A percentile compares a stretch with the other conserved stretches of the same genome.
Conservation (phyloP, 2,888 invertebrate genomes). For the Plagodis dolabraria region DNA sequence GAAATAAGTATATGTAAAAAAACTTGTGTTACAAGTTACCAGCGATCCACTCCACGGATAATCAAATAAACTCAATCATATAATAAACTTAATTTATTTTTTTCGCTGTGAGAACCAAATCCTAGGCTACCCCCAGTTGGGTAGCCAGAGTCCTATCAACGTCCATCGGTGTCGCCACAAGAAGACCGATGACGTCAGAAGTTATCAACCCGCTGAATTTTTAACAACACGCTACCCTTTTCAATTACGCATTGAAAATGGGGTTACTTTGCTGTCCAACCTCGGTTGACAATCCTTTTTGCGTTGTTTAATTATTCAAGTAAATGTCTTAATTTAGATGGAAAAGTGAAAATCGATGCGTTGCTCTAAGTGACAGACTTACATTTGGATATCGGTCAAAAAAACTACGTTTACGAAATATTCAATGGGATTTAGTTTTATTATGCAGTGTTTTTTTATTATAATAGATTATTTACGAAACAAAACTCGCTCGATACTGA, state of each 20-base stretch:
- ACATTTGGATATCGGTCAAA: constrained; percentile 10
- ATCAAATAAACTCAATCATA: background rate
- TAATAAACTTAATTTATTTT: background rate
- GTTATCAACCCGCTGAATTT: constrained; percentile 76
- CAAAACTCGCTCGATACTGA: too few relatives aligned
- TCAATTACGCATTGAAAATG: constrained; percentile 81
- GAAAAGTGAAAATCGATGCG: constrained; percentile 63
- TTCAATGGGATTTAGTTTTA: background rate
- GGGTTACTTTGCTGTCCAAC: constrained; percentile 78
- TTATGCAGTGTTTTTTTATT: background rate
- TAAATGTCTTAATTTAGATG: constrained; percentile 81
- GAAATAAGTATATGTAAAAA: too few relatives aligned
- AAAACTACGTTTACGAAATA: background rate
- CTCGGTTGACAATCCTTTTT: constrained; percentile 82
- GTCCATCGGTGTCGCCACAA: constrained; percentile 26
- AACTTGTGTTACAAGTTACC: too few relatives aligned
- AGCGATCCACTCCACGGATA: too few relatives aligned
- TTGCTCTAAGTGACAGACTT: constrained; percentile 44
- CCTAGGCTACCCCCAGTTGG: background rate
- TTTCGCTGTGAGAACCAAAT: background rate
- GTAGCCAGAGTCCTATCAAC: background rate
- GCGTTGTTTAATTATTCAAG: constrained; percentile 78
- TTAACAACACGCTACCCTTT: constrained; percentile 78
- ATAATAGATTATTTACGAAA: too few relatives aligned
- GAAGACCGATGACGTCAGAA: constrained; percentile 54